A percentile compares a stretch with the other conserved stretches of the same genome.
Evolutionary conservation across 2,888 invertebrate genomes (phyloP).

Genomic region (Horisme vitalbata): DNA sequence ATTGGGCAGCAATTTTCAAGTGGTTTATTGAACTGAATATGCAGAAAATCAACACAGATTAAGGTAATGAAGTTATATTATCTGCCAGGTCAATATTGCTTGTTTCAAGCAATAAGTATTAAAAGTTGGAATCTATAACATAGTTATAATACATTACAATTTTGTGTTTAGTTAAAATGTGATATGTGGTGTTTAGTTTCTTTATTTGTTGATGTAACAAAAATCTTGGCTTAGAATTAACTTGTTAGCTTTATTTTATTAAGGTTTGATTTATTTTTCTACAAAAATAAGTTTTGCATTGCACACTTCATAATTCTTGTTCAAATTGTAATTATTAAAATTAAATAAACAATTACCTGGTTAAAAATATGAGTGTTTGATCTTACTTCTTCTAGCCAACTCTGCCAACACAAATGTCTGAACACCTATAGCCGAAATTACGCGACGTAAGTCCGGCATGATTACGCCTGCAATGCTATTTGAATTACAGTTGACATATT

Average conservation of each 20-base stretch:
- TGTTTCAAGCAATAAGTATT: conserved; percentile 67
- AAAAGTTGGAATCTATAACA: conserved; percentile 58
- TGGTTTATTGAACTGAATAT: background rate
- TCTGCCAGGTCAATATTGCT: conserved; percentile 55
- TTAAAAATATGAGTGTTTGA: conserved; percentile 53
- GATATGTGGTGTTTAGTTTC: conserved; percentile 69
- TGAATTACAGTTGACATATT: too few relatives aligned
- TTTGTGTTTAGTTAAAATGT: conserved; percentile 78
- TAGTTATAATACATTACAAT: conserved; percentile 50
- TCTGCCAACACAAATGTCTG: too few relatives aligned
- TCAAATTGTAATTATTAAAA: conserved; percentile 65
- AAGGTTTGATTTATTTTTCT: conserved; percentile 78
- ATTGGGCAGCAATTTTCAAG: too few relatives aligned
- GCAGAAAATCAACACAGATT: background rate
- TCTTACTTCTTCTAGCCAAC: too few relatives aligned
- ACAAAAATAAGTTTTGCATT: conserved; percentile 63
- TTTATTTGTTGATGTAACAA: conserved; percentile 61
- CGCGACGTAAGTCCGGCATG: too few relatives aligned
- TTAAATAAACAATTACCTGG: conserved; percentile 69
- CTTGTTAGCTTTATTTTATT: conserved; percentile 46
- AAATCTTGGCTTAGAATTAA: conserved; percentile 41
- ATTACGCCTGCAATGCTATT: too few relatives aligned
- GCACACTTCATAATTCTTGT: conserved; percentile 69
- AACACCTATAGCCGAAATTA: too few relatives aligned
- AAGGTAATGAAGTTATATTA: conserved; percentile 27